These are phyloP conservation scores for Salvator merianae DNA, from an alignment of 2,113 vertebrate species.

Conservation along the genomic window DNA sequence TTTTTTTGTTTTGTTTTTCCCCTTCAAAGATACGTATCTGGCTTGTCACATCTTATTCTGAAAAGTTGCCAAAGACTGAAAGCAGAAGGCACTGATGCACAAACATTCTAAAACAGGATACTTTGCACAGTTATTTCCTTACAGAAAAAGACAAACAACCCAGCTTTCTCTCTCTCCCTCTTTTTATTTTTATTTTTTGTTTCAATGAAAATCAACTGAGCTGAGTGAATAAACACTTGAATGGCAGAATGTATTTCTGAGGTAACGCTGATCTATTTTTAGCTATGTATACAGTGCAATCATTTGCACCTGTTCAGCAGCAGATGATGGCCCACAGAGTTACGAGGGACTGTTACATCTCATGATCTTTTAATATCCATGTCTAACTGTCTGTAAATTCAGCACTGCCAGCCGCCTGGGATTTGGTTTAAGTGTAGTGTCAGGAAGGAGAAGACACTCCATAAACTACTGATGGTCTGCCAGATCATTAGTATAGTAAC, in stretches of 20 bases:
- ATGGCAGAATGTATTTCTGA: slow-evolving; percentile 3
- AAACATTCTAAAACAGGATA: too few species aligned
- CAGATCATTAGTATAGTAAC: slow-evolving; percentile 23
- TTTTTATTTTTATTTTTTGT: too few species aligned
- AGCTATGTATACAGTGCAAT: accelerated
- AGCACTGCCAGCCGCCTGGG: slow-evolving; percentile 29
- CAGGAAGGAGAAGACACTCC: slow-evolving; percentile 28
- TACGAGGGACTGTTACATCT: not conserved
- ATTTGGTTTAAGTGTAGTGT: slow-evolving; percentile 51
- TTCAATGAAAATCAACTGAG: not conserved
- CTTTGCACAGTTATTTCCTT: too few species aligned
- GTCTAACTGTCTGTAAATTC: slow-evolving; percentile 26
- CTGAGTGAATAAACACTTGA: not conserved
- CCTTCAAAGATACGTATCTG: too few species aligned
- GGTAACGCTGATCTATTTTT: slow-evolving; percentile 9
- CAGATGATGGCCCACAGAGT: not conserved
- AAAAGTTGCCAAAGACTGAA: too few species aligned
- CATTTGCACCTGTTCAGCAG: slow-evolving; percentile 1
- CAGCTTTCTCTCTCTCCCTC: not conserved
- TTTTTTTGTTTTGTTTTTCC: too few species aligned
- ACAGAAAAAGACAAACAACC: not conserved
- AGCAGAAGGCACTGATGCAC: too few species aligned
- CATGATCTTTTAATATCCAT: slow-evolving; percentile 45
- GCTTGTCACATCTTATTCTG: too few species aligned
- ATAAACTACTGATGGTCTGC: slow-evolving; percentile 35